Conservation (phyloP, 2,797 vertebrate genomes). For the Sardinella longiceps region DNA sequence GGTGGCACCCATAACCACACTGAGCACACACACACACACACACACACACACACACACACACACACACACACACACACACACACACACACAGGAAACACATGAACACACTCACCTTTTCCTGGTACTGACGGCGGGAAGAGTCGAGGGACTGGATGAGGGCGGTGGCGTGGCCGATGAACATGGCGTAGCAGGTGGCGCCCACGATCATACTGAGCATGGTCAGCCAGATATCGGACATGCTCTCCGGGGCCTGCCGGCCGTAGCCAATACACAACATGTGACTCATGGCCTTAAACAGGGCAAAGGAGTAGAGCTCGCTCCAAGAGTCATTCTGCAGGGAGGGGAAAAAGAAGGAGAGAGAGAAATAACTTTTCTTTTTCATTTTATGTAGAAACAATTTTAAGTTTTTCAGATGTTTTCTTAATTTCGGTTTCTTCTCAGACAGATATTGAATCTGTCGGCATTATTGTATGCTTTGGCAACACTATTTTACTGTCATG, state of each 20-base stretch:
- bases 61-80: slow-evolving; percentile 3
- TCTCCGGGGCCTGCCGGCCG: slow-evolving; percentile 91
- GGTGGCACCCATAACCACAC: neutral
- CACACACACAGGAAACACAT: neutral
- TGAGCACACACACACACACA: neutral
- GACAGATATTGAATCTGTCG: too few species aligned
- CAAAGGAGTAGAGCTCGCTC: slow-evolving; percentile 94
- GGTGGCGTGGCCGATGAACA: slow-evolving; percentile 97
- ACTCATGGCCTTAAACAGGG: slow-evolving; percentile 97
- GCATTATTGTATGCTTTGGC: too few species aligned
- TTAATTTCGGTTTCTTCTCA: too few species aligned
- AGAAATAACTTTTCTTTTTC: too few species aligned
- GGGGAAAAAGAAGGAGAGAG: slow-evolving; percentile 18
- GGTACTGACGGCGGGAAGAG: slow-evolving; percentile 94
- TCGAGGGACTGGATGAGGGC: slow-evolving; percentile 96
- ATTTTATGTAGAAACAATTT: too few species aligned
- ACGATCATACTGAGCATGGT: slow-evolving; percentile 99
- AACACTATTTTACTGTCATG: too few species aligned
- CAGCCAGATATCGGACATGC: slow-evolving; percentile 97
- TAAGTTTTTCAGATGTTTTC: too few species aligned
- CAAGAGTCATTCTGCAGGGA: slow-evolving; percentile 89
- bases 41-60: neutral
- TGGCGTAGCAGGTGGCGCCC: slow-evolving; percentile 95
- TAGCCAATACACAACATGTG: slow-evolving; percentile 98
- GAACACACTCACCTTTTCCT: slow-evolving; percentile 89